phyloP scores from a whole-genome alignment of 2,113 vertebrate species.

The Mus musculus region GRCm39 chr3:119771001-119771500 shows the following conservation, averaged over 20 bases:
- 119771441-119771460: no score
- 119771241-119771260: neutral
- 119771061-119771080: conserved; percentile 72
- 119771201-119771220: conserved; percentile 37
- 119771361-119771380: no score
- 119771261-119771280: conserved; percentile 21
- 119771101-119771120: conserved; percentile 68
- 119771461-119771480: no score
- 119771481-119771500: no score
- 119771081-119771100: conserved; percentile 73
- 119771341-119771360: no score
- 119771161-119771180: conserved; percentile 71
- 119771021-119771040: conserved; percentile 63
- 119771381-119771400: no score
- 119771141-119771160: conserved; percentile 73
- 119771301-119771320: no score
- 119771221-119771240: conserved; percentile 38
- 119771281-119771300: neutral
- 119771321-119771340: no score
- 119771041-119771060: conserved; percentile 66
- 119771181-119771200: conserved; percentile 67
- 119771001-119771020: conserved; percentile 57
- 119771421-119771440: no score
- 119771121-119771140: conserved; percentile 78
- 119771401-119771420: no score